A percentile compares a stretch with the other conserved stretches of the same genome.
These are phyloP conservation scores for Clavelina lepadiformis DNA, from an alignment of 23 tunicate genomes.

Conservation along the genomic window DNA sequence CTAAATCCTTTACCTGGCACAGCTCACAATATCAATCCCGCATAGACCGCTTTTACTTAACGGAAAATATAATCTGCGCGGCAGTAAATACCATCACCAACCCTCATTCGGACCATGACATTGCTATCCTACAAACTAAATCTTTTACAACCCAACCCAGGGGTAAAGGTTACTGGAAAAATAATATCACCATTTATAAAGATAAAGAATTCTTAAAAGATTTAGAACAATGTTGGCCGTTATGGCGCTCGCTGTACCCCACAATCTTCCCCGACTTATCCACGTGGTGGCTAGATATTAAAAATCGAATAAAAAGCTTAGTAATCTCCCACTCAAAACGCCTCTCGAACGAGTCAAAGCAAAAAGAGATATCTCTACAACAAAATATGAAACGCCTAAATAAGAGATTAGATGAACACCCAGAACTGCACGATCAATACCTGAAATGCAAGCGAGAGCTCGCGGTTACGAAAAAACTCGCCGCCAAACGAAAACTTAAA, in stretches of 20 bases:
- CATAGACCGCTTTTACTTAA: background rate
- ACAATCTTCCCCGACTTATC: background rate
- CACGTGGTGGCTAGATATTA: conserved; percentile 1
- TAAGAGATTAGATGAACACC: background rate
- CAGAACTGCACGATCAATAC: background rate
- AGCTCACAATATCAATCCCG: background rate
- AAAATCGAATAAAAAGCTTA: background rate
- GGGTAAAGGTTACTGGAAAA: conserved; percentile 9
- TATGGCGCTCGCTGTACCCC: background rate
- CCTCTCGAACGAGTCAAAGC: background rate
- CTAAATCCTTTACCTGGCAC: background rate
- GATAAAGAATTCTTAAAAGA: background rate
- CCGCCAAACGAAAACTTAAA: background rate
- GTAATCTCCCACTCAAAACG: background rate
- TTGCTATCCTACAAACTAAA: background rate
- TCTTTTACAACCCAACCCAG: background rate
- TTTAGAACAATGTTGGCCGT: background rate
- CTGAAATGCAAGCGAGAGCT: background rate
- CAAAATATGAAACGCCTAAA: background rate
- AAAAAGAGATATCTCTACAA: background rate
- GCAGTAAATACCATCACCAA: background rate
- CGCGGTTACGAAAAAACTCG: background rate
- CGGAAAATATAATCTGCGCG: background rate
- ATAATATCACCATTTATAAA: background rate
- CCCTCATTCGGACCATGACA: conserved; percentile 7